These are phyloP conservation scores for Gnathonemus echidnorhynchus DNA, from an alignment of 2,113 vertebrate genomes.

Conservation along the genomic window DNA sequence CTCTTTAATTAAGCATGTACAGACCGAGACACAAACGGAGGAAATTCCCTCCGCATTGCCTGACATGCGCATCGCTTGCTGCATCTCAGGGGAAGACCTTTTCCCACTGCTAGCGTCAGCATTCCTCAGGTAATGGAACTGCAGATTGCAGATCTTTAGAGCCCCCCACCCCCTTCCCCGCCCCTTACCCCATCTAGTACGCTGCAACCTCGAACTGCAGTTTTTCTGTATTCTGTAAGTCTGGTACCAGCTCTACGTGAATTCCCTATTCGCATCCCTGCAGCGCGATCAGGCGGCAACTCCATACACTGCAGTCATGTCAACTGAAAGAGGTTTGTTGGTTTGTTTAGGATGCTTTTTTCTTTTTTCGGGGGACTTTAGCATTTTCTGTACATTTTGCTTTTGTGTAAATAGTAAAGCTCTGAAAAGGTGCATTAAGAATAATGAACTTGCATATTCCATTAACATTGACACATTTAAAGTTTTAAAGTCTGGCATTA, in stretches of 20 bases:
- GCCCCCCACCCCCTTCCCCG: slow-evolving; percentile 12
- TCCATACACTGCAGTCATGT: slow-evolving; percentile 52
- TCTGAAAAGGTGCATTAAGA: neutral
- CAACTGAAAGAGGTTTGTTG: slow-evolving; percentile 51
- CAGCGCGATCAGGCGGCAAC: slow-evolving; percentile 27
- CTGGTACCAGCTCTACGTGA: neutral
- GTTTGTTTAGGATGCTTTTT: neutral
- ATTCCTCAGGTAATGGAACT: neutral
- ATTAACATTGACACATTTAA: neutral
- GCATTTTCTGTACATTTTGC: neutral
- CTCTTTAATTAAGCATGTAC: neutral
- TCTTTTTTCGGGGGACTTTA: neutral
- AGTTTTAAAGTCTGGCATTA: neutral
- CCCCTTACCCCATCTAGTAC: neutral
- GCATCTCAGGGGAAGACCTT: slow-evolving; percentile 1
- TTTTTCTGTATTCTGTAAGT: neutral
- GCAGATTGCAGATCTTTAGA: slow-evolving; percentile 38
- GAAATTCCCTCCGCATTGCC: slow-evolving; percentile 14
- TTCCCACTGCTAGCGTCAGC: neutral
- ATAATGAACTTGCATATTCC: neutral
- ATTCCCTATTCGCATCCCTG: slow-evolving; percentile 30
- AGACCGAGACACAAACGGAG: neutral
- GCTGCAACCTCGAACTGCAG: neutral
- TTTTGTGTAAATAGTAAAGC: neutral
- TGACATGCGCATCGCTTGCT: neutral